phyloP scores from a whole-genome alignment of 2,113 vertebrate genomes.

The Anhinga rufa region DNA sequence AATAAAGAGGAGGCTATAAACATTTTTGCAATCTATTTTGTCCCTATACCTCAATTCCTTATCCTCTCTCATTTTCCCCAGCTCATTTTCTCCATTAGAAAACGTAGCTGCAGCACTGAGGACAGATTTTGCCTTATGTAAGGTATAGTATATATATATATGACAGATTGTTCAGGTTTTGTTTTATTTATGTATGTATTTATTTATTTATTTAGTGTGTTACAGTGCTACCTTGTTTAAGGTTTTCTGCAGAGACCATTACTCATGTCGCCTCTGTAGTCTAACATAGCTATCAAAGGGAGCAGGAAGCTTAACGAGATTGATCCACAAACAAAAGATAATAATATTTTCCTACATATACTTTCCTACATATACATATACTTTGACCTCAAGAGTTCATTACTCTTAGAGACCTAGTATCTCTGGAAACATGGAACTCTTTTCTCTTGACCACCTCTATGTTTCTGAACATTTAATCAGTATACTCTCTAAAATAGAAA shows the following conservation, averaged over 20 bases:
- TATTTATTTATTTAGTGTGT: not conserved
- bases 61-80: not conserved
- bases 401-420: conserved; percentile 53
- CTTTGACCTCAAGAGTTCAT: conserved; percentile 67
- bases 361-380: not conserved
- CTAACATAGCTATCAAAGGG: conserved; percentile 55
- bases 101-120: not conserved
- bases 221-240: not conserved
- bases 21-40: not conserved
- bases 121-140: not conserved
- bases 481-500: not conserved
- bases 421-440: not conserved
- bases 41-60: not conserved
- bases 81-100: not conserved
- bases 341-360: not conserved
- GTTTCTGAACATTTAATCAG: not conserved
- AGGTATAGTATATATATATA: not conserved
- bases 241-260: not conserved
- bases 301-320: conserved; percentile 49
- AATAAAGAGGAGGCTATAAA: not conserved
- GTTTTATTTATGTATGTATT: not conserved
- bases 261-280: conserved; percentile 16
- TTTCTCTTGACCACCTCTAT: not conserved
- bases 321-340: not conserved
- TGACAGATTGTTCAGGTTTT: not conserved